Conservation (phyloP, 2,888 invertebrate species). For the Alviniconcha strummeri region DNA sequence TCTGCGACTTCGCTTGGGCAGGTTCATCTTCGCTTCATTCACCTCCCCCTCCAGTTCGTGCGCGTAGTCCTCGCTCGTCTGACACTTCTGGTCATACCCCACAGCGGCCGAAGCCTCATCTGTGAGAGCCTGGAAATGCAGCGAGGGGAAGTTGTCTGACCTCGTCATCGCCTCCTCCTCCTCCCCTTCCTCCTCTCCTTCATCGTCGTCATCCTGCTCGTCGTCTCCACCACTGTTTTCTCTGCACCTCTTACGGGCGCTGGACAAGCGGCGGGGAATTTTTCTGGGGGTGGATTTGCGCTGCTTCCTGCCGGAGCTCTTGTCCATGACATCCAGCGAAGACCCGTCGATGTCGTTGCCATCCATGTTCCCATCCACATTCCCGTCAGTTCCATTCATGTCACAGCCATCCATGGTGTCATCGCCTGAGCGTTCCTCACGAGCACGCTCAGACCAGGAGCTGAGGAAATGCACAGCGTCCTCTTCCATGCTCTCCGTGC, state of each 20-base stretch:
- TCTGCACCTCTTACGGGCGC: not conserved
- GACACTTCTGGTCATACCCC: not conserved
- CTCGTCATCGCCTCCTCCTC: not conserved
- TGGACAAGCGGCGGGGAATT: conserved; percentile 30
- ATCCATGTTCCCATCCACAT: conserved; percentile 32
- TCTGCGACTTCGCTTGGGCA: conserved; percentile 22
- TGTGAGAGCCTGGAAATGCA: conserved; percentile 15
- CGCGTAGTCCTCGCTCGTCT: no score
- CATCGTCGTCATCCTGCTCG: conserved; percentile 41
- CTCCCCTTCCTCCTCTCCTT: conserved; percentile 30
- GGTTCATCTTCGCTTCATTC: not conserved
- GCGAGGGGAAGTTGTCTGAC: conserved; percentile 18
- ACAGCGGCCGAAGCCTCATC: not conserved
- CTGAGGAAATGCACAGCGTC: conserved; percentile 68
- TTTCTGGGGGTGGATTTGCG: conserved; percentile 57
- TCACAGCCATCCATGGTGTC: conserved; percentile 37
- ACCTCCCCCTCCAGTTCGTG: conserved; percentile 15
- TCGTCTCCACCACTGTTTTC: conserved; percentile 38
- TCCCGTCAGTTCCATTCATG: conserved; percentile 34
- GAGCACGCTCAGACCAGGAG: conserved; percentile 55
- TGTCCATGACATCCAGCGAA: conserved; percentile 33
- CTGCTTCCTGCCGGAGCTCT: conserved; percentile 48
- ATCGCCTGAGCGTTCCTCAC: conserved; percentile 39
- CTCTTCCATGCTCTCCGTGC: conserved; percentile 66
- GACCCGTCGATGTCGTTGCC: conserved; percentile 28